These are phyloP conservation scores for Branchinecta lynchi DNA, from an alignment of 1,140 invertebrate genomes.

Conservation along the genomic window DNA sequence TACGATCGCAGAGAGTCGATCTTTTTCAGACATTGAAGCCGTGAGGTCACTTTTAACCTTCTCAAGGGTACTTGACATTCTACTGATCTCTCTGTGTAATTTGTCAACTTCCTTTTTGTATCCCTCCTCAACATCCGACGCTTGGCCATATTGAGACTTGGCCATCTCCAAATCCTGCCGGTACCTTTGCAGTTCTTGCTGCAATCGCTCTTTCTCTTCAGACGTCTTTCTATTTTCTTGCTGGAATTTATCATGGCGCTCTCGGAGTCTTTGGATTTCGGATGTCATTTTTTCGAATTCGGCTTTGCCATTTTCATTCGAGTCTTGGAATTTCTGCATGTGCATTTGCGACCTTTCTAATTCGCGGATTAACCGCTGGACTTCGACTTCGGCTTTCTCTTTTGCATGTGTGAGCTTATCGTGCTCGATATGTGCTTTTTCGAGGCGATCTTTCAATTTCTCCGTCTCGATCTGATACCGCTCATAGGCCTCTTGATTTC, in stretches of 20 bases:
- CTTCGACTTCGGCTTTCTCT: slow-evolving; percentile 60
- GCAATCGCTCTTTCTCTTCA: slow-evolving; percentile 47
- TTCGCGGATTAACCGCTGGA: slow-evolving; percentile 64
- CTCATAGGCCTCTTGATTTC: slow-evolving; percentile 39
- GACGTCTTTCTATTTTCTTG: slow-evolving; percentile 47
- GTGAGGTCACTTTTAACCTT: slow-evolving; percentile 18
- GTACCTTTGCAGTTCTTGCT: slow-evolving; percentile 35
- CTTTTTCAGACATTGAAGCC: slow-evolving; percentile 37
- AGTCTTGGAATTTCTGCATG: neutral
- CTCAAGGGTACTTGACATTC: slow-evolving; percentile 13
- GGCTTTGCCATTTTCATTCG: slow-evolving; percentile 40
- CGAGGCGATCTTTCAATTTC: slow-evolving; percentile 27
- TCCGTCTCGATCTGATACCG: slow-evolving; percentile 28
- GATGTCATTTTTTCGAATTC: slow-evolving; percentile 64
- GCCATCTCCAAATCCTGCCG: slow-evolving; percentile 31
- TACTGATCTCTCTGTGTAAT: slow-evolving; percentile 19
- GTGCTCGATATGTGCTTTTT: slow-evolving; percentile 24
- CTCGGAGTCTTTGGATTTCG: slow-evolving; percentile 58
- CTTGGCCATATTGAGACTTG: slow-evolving; percentile 38
- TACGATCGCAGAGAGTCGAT: slow-evolving; percentile 51
- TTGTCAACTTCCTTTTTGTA: slow-evolving; percentile 20
- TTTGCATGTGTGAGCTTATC: slow-evolving; percentile 21
- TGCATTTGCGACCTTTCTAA: slow-evolving; percentile 61
- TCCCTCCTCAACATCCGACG: slow-evolving; percentile 38
- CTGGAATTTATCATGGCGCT: slow-evolving; percentile 51